phyloP scores from a whole-genome alignment of 2,113 vertebrate genomes.

The Motacilla alba region DNA sequence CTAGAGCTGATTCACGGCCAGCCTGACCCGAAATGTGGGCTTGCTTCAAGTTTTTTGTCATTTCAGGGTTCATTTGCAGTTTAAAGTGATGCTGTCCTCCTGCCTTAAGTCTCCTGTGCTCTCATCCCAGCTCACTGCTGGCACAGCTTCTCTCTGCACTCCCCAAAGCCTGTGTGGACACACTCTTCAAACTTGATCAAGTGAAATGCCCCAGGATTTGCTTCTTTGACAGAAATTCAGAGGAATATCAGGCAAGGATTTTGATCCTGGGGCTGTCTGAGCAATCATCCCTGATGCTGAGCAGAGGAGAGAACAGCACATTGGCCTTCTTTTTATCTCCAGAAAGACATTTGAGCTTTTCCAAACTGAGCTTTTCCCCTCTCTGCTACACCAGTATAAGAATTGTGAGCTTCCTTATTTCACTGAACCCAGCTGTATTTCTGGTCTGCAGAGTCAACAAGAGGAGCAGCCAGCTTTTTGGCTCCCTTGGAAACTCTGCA shows the following conservation, averaged over 20 bases:
- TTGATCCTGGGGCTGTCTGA: background rate
- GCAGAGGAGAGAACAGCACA: background rate
- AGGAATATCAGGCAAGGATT: background rate
- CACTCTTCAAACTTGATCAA: background rate
- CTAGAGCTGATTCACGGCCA: conserved; percentile 2
- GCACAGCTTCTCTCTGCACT: background rate
- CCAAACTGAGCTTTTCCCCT: background rate
- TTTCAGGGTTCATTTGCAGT: conserved; percentile 30
- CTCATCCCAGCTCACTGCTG: background rate
- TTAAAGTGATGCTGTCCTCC: background rate
- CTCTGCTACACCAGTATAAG: background rate
- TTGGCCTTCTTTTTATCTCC: background rate
- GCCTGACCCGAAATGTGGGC: background rate
- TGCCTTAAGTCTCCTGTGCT: background rate
- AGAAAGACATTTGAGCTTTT: background rate
- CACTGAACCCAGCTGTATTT: background rate
- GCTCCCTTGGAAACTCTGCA: conserved; percentile 28
- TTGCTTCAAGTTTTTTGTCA: background rate
- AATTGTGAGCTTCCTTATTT: background rate
- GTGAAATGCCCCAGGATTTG: background rate
- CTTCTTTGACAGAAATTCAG: background rate
- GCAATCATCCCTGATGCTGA: background rate
- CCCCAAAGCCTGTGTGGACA: background rate
- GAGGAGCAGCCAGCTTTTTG: conserved; percentile 30
- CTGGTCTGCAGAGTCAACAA: conserved; percentile 44